A percentile compares a stretch with the other conserved stretches of the same genome.
Conservation (phyloP, 2,113 vertebrate species). For the Elephas maximus region DNA sequence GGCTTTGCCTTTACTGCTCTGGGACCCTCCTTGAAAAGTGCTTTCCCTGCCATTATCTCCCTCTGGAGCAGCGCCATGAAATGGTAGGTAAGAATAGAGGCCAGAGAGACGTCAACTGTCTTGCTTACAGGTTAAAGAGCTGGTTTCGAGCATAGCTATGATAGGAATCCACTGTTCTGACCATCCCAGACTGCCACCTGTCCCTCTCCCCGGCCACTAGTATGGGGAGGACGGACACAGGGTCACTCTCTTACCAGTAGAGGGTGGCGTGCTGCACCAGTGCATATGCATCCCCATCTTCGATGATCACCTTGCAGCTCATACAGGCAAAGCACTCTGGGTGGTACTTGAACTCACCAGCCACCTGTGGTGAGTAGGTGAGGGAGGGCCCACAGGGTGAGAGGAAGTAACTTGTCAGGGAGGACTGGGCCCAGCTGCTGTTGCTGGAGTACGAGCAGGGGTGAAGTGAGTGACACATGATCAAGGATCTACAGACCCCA, state of each 20-base stretch:
- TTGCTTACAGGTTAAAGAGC: neutral
- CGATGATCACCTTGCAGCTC: slow-evolving; percentile 97
- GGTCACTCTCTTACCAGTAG: slow-evolving; percentile 93
- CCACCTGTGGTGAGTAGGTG: slow-evolving; percentile 92
- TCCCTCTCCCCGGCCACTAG: neutral
- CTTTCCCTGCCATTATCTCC: neutral
- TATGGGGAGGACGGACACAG: neutral
- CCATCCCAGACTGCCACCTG: neutral
- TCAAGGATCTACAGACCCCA: neutral
- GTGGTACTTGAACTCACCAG: slow-evolving; percentile 98
- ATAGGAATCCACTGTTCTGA: neutral
- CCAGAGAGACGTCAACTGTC: neutral
- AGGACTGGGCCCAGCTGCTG: neutral
- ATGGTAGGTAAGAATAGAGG: neutral
- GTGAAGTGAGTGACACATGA: neutral
- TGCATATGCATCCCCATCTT: slow-evolving; percentile 96
- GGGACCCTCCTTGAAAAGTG: neutral
- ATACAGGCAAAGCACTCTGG: slow-evolving; percentile 98
- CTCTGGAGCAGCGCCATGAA: neutral
- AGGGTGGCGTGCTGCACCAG: slow-evolving; percentile 96
- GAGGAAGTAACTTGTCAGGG: slow-evolving; percentile 37
- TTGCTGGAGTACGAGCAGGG: neutral
- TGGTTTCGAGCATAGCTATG: neutral
- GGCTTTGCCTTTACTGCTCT: slow-evolving; percentile 39
- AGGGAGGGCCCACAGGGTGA: neutral